Evolutionary conservation across 2,888 invertebrate species (phyloP).

Genomic region (Acanthopleura granulata): DNA sequence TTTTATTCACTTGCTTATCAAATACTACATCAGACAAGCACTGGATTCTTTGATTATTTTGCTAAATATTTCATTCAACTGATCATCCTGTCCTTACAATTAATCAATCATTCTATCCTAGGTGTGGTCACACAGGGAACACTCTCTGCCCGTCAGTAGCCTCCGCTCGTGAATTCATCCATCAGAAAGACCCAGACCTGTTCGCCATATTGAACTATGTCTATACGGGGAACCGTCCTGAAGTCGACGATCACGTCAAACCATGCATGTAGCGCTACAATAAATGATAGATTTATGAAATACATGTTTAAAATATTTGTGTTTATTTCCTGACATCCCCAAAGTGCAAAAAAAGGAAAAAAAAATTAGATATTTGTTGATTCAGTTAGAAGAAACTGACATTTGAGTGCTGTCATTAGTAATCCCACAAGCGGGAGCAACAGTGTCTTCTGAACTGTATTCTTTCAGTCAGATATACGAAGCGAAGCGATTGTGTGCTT

Average conservation of each 20-base stretch:
- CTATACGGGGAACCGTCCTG: not conserved
- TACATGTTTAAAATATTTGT: too few relatives aligned
- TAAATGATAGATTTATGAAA: not conserved
- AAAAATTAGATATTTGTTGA: too few relatives aligned
- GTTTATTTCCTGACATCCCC: too few relatives aligned
- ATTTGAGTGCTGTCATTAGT: too few relatives aligned
- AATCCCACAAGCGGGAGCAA: not conserved
- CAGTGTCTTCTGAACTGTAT: not conserved
- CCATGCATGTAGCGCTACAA: not conserved
- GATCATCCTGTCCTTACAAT: not conserved
- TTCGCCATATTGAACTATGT: not conserved
- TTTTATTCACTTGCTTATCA: too few relatives aligned
- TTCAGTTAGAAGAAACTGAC: too few relatives aligned
- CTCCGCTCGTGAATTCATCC: not conserved
- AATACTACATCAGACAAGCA: too few relatives aligned
- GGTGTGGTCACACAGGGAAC: not conserved
- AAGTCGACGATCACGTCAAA: not conserved
- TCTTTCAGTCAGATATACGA: not conserved
- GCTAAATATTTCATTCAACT: too few relatives aligned
- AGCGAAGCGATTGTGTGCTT: too few relatives aligned
- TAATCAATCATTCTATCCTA: not conserved
- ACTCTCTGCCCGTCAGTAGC: not conserved
- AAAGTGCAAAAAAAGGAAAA: too few relatives aligned
- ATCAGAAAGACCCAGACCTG: constrained; percentile 5
- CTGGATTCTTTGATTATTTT: too few relatives aligned